Conservation (phyloP, 2,797 vertebrate genomes). For the Crenichthys baileyi region DNA sequence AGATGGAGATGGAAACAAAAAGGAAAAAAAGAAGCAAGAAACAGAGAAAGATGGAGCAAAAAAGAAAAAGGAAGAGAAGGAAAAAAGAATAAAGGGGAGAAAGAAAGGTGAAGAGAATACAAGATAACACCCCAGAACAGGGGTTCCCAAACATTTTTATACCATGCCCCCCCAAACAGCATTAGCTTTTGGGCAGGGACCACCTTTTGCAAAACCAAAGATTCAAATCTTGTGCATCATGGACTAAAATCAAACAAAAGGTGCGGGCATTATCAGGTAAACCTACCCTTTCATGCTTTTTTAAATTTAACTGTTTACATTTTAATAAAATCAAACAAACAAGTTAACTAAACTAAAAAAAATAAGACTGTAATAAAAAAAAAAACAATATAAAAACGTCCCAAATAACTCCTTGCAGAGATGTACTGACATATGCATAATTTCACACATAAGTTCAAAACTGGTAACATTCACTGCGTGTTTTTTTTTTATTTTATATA, state of each 20-base stretch:
- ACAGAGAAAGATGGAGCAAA: too few species aligned
- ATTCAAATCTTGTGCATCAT: neutral
- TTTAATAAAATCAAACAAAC: neutral
- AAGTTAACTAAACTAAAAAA: neutral
- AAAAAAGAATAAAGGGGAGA: too few species aligned
- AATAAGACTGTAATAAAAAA: neutral
- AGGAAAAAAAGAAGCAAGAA: too few species aligned
- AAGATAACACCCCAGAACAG: too few species aligned
- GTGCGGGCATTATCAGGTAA: neutral
- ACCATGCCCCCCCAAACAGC: too few species aligned
- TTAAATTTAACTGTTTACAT: neutral
- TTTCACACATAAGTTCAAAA: constrained; percentile 45
- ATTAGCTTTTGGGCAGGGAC: too few species aligned
- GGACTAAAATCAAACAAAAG: neutral
- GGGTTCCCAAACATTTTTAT: too few species aligned
- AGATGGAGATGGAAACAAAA: too few species aligned
- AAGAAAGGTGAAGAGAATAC: too few species aligned
- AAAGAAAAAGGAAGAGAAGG: too few species aligned
- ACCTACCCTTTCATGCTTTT: neutral
- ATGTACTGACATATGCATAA: constrained; percentile 30
- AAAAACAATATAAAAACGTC: constrained; percentile 6
- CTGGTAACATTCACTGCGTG: constrained; percentile 53
- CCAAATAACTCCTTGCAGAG: constrained; percentile 32
- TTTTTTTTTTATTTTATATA: constrained; percentile 47
- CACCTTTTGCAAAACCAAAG: neutral